Conservation (phyloP, 2,888 invertebrate genomes). For the Philonicus albiceps region DNA sequence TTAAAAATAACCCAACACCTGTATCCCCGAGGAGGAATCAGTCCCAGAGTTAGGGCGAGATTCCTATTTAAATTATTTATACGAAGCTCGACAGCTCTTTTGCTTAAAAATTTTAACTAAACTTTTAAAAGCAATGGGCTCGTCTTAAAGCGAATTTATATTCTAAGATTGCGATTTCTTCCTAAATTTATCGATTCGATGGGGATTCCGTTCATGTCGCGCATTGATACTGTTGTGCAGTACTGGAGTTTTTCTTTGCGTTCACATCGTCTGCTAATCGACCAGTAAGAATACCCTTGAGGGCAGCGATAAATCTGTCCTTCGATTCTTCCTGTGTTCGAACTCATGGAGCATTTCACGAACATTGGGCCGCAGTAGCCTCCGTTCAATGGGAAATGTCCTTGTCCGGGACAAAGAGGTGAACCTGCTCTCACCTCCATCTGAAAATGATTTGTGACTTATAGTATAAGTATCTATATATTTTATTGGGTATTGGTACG, state of each 20-base stretch:
- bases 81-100: background rate
- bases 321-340: slow-evolving; percentile 66
- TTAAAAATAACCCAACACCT: slow-evolving; percentile 26
- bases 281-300: slow-evolving; percentile 78
- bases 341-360: slow-evolving; percentile 71
- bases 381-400: slow-evolving; percentile 74
- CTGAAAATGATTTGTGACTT: slow-evolving; percentile 64
- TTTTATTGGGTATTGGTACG: background rate
- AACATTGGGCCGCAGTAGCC: slow-evolving; percentile 76
- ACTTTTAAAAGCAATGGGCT: background rate
- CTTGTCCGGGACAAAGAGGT: slow-evolving; percentile 72
- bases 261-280: slow-evolving; percentile 80
- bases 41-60: background rate
- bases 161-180: slow-evolving; percentile 57
- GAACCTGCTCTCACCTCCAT: slow-evolving; percentile 68
- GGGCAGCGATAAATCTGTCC: slow-evolving; percentile 82
- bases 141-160: slow-evolving; percentile 42
- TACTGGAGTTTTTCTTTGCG: slow-evolving; percentile 68
- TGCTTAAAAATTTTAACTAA: background rate
- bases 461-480: background rate
- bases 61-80: background rate
- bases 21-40: background rate
- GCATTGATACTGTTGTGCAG: slow-evolving; percentile 62
- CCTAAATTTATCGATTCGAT: slow-evolving; percentile 62
- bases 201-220: slow-evolving; percentile 56